Evolutionary conservation across 1,140 invertebrate genomes (phyloP), one percentile per base, ranked within the genome.

Genomic region (Mesaphorura yosii): DNA sequence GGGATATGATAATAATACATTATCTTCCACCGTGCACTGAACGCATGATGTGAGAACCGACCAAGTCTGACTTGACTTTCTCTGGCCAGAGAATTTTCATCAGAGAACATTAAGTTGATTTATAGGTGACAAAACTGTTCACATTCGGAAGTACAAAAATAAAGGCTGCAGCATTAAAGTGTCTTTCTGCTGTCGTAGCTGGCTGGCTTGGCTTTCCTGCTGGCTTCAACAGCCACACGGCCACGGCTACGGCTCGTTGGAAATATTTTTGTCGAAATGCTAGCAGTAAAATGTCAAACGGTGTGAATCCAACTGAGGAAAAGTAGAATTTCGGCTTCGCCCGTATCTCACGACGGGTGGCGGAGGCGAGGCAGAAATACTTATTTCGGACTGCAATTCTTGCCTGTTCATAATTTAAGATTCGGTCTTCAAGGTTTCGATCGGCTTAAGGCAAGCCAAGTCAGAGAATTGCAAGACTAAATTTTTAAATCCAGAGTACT

Each of bases 31-130:
- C n/a, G n/a, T n/a, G n/a, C n/a, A n/a, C n/a, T n/a, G n/a, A n/a
- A n/a, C n/a, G n/a, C n/a, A n/a, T n/a, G n/a, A n/a, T n/a, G n/a
- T n/a, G n/a, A n/a, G n/a, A n/a, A n/a, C n/a, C 28, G 25, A 27
- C 19, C 37, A 48, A 20, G 12, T 5, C 15, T 25, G 6, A 17
- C 29, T 12, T 7, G 25, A 48, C 46, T 15, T 34, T 34, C 46
- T 48, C n/a, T 48, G 28, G 23, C 46, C 31, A 34, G 31, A 20
- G 7, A 31, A 48, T 34, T 48, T 48, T 48, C 46, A 48, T 48
- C 46, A 37, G 46, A 48, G 28, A 10, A 27, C 46, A 48, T 48
- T 48, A 48, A 48, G 27, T 31, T 48, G 46, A 48, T 48, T 48
- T 48, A 48, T 48, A 34, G 28, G 37, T 31, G 15, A 48, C 10